Evolutionary conservation across 2,888 invertebrate species (phyloP).

Genomic region (Heteromyza rotundicornis): DNA sequence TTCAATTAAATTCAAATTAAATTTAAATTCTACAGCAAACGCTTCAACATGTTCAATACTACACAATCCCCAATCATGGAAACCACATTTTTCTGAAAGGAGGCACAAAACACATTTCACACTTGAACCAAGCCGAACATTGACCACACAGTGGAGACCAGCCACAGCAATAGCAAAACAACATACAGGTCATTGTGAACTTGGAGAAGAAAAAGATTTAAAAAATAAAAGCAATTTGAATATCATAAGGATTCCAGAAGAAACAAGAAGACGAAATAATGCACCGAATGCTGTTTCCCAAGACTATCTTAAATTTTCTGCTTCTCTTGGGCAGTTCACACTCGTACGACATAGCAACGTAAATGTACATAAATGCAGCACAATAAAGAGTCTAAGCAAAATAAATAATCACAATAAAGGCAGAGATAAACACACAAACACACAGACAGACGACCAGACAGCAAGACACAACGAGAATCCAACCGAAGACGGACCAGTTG

Average conservation of each 20-base stretch:
- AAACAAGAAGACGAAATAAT: no score
- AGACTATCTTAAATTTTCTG: background rate
- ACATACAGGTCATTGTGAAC: background rate
- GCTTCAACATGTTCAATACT: background rate
- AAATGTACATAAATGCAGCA: background rate
- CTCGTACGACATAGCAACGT: background rate
- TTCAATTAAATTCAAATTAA: conserved; percentile 45
- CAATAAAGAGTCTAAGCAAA: background rate
- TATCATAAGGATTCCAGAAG: conserved; percentile 9
- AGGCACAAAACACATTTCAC: conserved; percentile 2
- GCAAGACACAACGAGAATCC: conserved; percentile 30
- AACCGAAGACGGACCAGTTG: conserved; percentile 5
- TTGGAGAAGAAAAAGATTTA: background rate
- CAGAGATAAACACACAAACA: background rate
- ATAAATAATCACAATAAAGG: background rate
- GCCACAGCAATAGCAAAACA: conserved; percentile 9
- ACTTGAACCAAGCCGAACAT: conserved; percentile 7
- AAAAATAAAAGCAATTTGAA: conserved; percentile 10
- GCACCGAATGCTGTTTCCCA: no score
- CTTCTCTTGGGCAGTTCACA: background rate
- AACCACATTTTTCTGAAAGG: no score
- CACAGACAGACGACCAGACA: conserved; percentile 18
- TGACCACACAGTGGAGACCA: background rate
- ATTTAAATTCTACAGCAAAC: conserved; percentile 3
- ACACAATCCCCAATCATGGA: no score